Base-by-base conservation (phyloP, 2,888 invertebrate genomes). In the Drosophila sordidapex region DNA sequence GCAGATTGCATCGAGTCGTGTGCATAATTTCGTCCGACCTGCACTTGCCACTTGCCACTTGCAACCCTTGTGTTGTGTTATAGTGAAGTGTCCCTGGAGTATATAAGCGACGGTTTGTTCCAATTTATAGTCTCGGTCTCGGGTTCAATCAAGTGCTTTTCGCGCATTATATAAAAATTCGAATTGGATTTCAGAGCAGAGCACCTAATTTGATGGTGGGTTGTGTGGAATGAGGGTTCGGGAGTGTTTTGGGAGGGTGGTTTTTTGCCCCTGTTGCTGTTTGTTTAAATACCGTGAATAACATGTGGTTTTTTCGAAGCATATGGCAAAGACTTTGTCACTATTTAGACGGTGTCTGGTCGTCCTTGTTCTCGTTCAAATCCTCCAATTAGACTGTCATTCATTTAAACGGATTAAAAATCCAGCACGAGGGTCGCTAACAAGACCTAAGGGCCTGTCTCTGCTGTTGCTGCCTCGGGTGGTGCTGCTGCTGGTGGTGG, bases 271-370 rank as follows among this genome's bases (percentile, higher is more conserved):
- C 76, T 89, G 91, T 88, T 86, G 89, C 82, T 87, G 85, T 87
- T 87, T 92, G 93, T 88, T 92, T 92, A 92, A 92, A 92, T 88
- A 91, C 91, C 93, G 93, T 92, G 91, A 90, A 92, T 93, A 92
- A 92, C 92, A 93, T 92, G 92, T 92, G 92, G 92, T 93, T 92
- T 92, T 92, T 93, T 90, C 91, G 70, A 82, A 92, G 84, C 92
- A 92, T 92, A 92, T 92, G 92, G 92, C 93, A 91, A 87, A 87
- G 83, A 91, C 93, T 91, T 92, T 92, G 91, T 89, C 82, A 91
- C 91, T 88, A 90, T 89, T 90, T 87, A 84, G 87, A 71, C 74
- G 66, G 63, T 81, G 74, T 70, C 74, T 67, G 75, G 52, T 56
- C 63, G 57, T 48, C 48, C 84, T 74, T 60, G 84, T 69, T 78